Evolutionary conservation across 2,888 invertebrate genomes (phyloP).

Genomic region (Dicyrtomina minuta): DNA sequence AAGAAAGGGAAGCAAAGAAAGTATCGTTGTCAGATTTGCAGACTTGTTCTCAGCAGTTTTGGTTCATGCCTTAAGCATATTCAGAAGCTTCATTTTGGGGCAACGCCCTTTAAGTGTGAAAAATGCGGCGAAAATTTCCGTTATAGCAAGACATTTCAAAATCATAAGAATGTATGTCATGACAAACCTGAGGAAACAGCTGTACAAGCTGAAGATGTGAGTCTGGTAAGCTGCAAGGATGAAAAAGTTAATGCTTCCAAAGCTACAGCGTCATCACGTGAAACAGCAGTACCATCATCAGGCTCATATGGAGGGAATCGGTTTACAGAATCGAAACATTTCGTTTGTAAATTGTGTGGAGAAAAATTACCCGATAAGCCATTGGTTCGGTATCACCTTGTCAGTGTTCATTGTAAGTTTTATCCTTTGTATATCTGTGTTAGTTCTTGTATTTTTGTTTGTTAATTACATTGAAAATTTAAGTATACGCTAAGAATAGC

Average conservation of each 20-base stretch:
- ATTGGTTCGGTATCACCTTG: constrained; percentile 22
- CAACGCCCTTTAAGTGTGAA: neutral
- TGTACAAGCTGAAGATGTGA: neutral
- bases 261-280: neutral
- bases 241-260: neutral
- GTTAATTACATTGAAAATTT: too few relatives aligned
- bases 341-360: constrained; percentile 18
- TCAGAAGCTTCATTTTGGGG: neutral
- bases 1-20: neutral
- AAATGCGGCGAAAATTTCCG: neutral
- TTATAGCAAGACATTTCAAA: neutral
- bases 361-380: constrained; percentile 13
- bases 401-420: constrained; percentile 27
- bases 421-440: neutral
- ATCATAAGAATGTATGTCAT: neutral
- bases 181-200: neutral
- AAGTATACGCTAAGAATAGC: neutral
- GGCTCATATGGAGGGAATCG: too few relatives aligned
- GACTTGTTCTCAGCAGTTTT: neutral
- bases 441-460: neutral
- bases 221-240: neutral
- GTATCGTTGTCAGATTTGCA: neutral
- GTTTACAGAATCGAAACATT: neutral
- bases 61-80: too few relatives aligned
- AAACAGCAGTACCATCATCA: neutral